Base-by-base conservation (phyloP, 2,888 invertebrate genomes). In the Alsophila aescularia region DNA sequence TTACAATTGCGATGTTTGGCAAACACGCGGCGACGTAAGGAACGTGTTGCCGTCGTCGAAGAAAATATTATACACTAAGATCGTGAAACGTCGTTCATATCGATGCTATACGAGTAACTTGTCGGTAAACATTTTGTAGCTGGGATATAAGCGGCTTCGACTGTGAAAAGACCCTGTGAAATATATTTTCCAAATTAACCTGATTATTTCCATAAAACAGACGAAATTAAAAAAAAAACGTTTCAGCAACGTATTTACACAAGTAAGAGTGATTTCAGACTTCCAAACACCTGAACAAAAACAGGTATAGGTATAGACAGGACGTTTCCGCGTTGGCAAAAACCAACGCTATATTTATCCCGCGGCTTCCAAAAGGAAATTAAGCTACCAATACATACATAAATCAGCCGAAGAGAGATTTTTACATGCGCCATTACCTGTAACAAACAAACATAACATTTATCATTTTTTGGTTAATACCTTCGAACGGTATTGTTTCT, bases 341-440 rank as follows among this genome's bases (percentile, higher is more conserved):
- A 69, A 69, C 56, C 67, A 69, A 53, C 31, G 16, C 49, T 60
- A 69, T 59, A 64, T 63, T 70, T 63, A 70, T 60, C 55, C 24
- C 12, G 52, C 59, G 52, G 69, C 70, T 71, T 69, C 66, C 67
- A 66, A 55, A 69, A 72, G 76, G 77, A 81, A 77, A 82, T 81
- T 73, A 79, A 77, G 64, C 67, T 64, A 73, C 70, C 75, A 68
- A 79, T 78, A 81, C 83, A 68, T 68, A 81, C 79, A 79, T 79
- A 75, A 81, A 84, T 81, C 74, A 75, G 66, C 63, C 48, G 52
- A 64, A 73, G 73, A 75, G 55, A 56, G 50, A 75, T 70, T 72
- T n/a, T 77, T 73, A 78, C 69, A 77, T 76, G 80, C 76, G 73
- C 75, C 83, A 81, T 87, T 87, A 87, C 87, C 87, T 87, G 87